These are phyloP conservation scores for Trichopria drosophilae DNA, from an alignment of 2,888 invertebrate genomes.

Conservation along the genomic window DNA sequence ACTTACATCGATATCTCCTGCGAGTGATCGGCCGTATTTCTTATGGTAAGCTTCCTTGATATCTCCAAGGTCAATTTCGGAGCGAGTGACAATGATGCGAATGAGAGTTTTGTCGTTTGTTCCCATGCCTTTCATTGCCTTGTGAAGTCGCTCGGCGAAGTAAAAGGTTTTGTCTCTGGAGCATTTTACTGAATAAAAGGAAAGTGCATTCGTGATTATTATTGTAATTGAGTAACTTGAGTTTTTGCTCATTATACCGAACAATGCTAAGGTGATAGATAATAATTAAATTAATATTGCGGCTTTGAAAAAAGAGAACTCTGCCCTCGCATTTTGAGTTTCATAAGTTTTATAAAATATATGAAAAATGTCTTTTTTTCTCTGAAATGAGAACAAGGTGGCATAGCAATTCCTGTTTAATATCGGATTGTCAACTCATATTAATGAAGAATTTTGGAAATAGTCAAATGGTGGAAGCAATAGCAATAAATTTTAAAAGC, in stretches of 20 bases:
- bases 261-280: neutral
- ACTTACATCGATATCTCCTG: slow-evolving; percentile 79
- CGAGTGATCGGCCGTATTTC: slow-evolving; percentile 76
- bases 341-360: too few species aligned
- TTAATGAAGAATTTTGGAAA: too few species aligned
- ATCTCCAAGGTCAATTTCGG: slow-evolving; percentile 83
- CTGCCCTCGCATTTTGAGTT: too few species aligned
- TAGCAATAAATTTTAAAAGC: too few species aligned
- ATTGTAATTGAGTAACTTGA: too few species aligned
- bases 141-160: slow-evolving; percentile 83
- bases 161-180: slow-evolving; percentile 79
- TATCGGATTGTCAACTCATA: too few species aligned
- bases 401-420: too few species aligned
- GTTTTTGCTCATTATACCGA: neutral
- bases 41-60: slow-evolving; percentile 79
- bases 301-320: too few species aligned
- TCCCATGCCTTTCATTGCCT: slow-evolving; percentile 87
- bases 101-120: slow-evolving; percentile 86
- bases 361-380: too few species aligned
- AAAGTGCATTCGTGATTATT: too few species aligned
- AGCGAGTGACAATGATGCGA: slow-evolving; percentile 80
- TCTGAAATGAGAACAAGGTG: too few species aligned
- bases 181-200: slow-evolving; percentile 69
- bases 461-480: too few species aligned
- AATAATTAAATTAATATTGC: slow-evolving; percentile 4